A percentile compares a stretch with the other conserved stretches of the same genome.
phyloP scores from a whole-genome alignment of 2,113 vertebrate genomes.

The Leucopsar rothschildi region DNA sequence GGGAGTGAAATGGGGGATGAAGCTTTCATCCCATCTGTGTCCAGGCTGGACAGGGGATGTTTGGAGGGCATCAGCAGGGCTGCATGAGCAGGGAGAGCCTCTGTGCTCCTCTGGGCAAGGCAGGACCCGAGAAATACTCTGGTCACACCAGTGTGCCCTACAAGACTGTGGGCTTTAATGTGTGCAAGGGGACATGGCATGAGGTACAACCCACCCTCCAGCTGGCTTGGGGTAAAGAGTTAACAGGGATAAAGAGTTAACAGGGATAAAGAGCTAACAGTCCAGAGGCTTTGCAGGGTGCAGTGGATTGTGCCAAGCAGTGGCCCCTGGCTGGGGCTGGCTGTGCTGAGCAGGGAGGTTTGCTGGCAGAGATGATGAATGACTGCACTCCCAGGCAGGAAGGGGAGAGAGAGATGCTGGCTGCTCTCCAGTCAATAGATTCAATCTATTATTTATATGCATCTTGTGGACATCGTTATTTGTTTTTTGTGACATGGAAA shows the following conservation, averaged over 20 bases:
- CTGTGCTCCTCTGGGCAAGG: neutral
- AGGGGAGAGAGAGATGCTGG: neutral
- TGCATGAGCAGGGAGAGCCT: neutral
- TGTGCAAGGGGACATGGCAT: rapidly evolving
- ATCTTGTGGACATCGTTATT: neutral
- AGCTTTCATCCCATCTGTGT: neutral
- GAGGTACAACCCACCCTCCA: neutral
- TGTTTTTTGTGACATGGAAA: neutral
- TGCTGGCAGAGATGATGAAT: neutral
- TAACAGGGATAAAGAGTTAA: too few species aligned
- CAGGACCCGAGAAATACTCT: neutral
- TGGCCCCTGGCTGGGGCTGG: neutral
- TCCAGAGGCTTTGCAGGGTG: neutral
- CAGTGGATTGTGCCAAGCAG: neutral
- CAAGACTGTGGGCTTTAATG: neutral
- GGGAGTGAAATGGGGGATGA: neutral
- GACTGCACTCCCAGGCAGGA: neutral
- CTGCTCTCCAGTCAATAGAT: neutral
- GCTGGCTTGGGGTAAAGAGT: neutral
- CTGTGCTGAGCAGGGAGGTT: neutral
- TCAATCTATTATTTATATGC: neutral
- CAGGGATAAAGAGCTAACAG: neutral
- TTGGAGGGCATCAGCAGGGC: neutral
- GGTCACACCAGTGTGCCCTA: neutral
- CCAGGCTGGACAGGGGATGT: neutral